Evolutionary conservation across 2,797 vertebrate genomes (phyloP), one percentile per base, ranked within the genome.

Genomic region (Eurystomus glaucurus): DNA sequence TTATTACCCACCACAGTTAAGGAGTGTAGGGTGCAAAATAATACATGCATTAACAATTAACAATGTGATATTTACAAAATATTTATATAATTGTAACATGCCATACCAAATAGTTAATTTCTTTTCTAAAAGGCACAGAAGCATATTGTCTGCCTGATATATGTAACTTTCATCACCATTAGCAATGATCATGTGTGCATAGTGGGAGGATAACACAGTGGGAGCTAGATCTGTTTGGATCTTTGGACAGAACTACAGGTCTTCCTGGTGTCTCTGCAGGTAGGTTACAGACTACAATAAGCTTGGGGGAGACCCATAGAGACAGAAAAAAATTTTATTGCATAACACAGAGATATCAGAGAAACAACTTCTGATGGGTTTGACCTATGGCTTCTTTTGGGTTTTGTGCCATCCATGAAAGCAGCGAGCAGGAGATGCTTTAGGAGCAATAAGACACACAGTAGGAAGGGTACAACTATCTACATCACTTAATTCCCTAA

Each of bases 21-120:
- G 94, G 31, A 96, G 33, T 74, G 61, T 41, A 76, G 70, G 58
- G 69, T 64, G 76, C 92, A 86, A 81, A 90, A 92, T 85, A 97
- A 85, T 54, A 70, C 18, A 81, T 33, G 54, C 29, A 79, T 75
- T 93, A 94, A 91, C 41, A 72, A 92, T 84, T 93, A 97, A 88
- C 61, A 64, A 65, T 33, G 46, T 54, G 75, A 46, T 94, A 95
- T 97, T 95, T 95, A 43, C 43, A 54, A 90, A 91, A 75, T 68
- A 85, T 90, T 97, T 65, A 28, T 50, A 16, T 41, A 78, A 76
- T 74, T 75, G 19, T 86, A 91, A 85, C 48, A 68, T 79, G 41
- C 71, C 41, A 61, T 46, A 85, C 8, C 55, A 93, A 95, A 84
- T 74, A 85, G 70, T 82, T 55, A 48, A 68, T 85, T 89, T 61